Conservation (phyloP, 2,888 invertebrate species). For the Peribatodes rhomboidaria region DNA sequence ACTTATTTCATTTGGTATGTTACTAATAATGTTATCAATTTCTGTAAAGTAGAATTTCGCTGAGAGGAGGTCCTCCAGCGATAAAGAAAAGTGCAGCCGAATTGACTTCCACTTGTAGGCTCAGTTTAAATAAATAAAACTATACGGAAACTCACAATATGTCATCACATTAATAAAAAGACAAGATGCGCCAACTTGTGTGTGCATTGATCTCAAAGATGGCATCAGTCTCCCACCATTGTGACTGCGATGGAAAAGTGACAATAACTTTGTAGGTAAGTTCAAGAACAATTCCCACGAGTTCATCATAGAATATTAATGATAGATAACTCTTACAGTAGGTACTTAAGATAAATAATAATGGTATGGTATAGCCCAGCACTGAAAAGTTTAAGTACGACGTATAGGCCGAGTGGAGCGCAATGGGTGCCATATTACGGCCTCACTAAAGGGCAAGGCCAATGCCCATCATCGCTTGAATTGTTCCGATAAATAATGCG, state of each 20-base stretch:
- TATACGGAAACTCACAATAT: neutral
- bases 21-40: too few relatives aligned
- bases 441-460: too few relatives aligned
- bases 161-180: neutral
- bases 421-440: too few relatives aligned
- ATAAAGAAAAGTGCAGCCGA: neutral
- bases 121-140: neutral
- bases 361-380: too few relatives aligned
- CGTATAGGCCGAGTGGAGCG: too few relatives aligned
- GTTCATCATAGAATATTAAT: constrained; percentile 21
- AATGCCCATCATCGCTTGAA: too few relatives aligned
- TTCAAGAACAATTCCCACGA: constrained; percentile 41
- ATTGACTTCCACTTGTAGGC: neutral
- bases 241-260: constrained; percentile 29
- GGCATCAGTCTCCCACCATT: constrained; percentile 31
- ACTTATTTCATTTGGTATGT: too few relatives aligned
- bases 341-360: neutral
- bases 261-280: constrained; percentile 26
- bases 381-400: too few relatives aligned
- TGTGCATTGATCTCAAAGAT: constrained; percentile 3
- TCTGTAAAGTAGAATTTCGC: too few relatives aligned
- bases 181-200: neutral
- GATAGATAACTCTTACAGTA: neutral
- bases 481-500: too few relatives aligned
- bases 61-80: too few relatives aligned